Base-by-base conservation (phyloP, 2,888 invertebrate genomes). In the Dinocampus coccinellae region DNA sequence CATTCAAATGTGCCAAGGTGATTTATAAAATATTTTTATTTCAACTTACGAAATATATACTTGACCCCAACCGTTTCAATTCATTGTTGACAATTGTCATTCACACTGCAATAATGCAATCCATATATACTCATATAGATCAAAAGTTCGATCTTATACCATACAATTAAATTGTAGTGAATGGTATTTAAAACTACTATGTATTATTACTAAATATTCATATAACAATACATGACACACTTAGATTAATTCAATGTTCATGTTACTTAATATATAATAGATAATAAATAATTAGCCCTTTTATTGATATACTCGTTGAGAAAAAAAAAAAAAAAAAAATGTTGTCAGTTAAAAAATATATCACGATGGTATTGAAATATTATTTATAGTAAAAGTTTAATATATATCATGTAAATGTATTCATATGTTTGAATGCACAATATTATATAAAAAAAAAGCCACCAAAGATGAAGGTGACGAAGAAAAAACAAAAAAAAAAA, bases 301-400 rank as follows among this genome's bases (percentile, higher is more conserved):
- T 29, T 52, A 52, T 42, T 29, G n/a, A 36, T 47, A 33, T 29
- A 52, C 24, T 47, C 47, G n/a, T 47, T 47, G 52, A 3, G n/a
- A n/a, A n/a, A 57, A 57, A 29, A 16, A 61, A 11, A n/a, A 24
- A 13, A 36, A 63, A n/a, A 33, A 58, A 58, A 70, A 63, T 69
- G 64, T 64, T 70, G 57, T 58, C 24, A 34, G 42, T 64, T 47
- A 22, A 70, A n/a, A n/a, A 64, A 64, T 34, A 69, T 29, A n/a
- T 42, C 29, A 22, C 24, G 29, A 58, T 67, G 42, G 24, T 47
- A 16, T 67, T 22, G 57, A 58, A 29, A 60, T 39, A 39, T 68
- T 33, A 61, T 52, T 29, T 68, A 20, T n/a, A n/a, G n/a, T n/a
- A n/a, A n/a, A n/a, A n/a, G n/a, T n/a, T n/a, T n/a, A n/a, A n/a